Conservation (phyloP, 2,888 invertebrate species). For the Oscheius myriophilus region DNA sequence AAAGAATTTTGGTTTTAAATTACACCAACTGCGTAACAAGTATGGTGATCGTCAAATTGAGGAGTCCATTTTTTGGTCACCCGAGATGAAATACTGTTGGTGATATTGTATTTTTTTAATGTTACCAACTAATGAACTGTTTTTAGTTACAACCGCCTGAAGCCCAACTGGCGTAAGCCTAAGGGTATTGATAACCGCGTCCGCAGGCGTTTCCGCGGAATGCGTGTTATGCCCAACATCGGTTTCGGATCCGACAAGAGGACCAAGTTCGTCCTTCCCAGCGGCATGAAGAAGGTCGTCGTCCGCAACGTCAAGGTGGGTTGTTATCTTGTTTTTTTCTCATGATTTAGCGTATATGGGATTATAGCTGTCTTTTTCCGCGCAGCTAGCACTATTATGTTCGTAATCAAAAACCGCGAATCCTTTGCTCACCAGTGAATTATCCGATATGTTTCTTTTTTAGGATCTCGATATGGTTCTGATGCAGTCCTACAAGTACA, state of each 20-base stretch:
- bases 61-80: too few relatives aligned
- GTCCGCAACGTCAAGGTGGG: conserved; percentile 85
- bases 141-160: conserved; percentile 64
- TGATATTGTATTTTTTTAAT: too few relatives aligned
- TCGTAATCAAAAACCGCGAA: background rate
- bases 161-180: conserved; percentile 91
- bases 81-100: too few relatives aligned
- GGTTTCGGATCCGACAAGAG: conserved; percentile 96
- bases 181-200: conserved; percentile 99
- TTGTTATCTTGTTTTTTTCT: background rate
- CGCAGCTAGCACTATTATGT: background rate
- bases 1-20: too few relatives aligned
- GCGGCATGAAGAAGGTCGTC: conserved; percentile 94
- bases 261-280: conserved; percentile 95
- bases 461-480: conserved; percentile 94
- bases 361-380: background rate
- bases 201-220: conserved; percentile 97
- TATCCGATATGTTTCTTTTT: too few relatives aligned
- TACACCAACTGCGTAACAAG: too few relatives aligned
- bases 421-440: background rate
- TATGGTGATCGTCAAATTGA: too few relatives aligned
- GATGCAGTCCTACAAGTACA: conserved; percentile 98
- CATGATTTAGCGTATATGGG: background rate
- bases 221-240: conserved; percentile 97
- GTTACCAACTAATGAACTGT: too few relatives aligned